phyloP scores from a whole-genome alignment of 2,797 vertebrate genomes.

The Sus cebifrons region DNA sequence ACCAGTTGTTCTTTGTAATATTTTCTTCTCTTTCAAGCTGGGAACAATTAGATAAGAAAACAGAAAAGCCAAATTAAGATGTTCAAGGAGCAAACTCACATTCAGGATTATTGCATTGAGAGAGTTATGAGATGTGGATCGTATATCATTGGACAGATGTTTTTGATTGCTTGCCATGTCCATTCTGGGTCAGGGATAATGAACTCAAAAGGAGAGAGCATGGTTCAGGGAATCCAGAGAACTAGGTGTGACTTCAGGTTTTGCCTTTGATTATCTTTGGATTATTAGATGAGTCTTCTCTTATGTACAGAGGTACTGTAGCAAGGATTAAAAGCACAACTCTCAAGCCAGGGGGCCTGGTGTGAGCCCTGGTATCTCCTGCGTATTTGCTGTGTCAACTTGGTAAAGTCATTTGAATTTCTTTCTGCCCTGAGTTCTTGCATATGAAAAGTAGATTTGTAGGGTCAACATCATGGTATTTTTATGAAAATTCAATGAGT shows the following conservation, averaged over 20 bases:
- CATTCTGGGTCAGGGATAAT: background rate
- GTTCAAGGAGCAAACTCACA: background rate
- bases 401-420: constrained; percentile 1
- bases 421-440: background rate
- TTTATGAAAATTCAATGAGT: background rate
- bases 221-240: background rate
- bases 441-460: background rate
- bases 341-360: background rate
- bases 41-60: constrained; percentile 15
- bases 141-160: background rate
- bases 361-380: background rate
- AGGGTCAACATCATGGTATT: background rate
- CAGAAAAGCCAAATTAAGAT: background rate
- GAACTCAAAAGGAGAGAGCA: background rate
- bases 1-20: background rate
- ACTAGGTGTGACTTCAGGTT: background rate
- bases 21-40: constrained; percentile 33
- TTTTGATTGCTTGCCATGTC: background rate
- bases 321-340: background rate
- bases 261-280: background rate
- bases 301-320: background rate
- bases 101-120: background rate
- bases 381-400: background rate
- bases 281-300: background rate
- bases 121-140: constrained; percentile 15